Conservation (phyloP, 2,888 invertebrate species). For the Leptopilina drosophilae region DNA sequence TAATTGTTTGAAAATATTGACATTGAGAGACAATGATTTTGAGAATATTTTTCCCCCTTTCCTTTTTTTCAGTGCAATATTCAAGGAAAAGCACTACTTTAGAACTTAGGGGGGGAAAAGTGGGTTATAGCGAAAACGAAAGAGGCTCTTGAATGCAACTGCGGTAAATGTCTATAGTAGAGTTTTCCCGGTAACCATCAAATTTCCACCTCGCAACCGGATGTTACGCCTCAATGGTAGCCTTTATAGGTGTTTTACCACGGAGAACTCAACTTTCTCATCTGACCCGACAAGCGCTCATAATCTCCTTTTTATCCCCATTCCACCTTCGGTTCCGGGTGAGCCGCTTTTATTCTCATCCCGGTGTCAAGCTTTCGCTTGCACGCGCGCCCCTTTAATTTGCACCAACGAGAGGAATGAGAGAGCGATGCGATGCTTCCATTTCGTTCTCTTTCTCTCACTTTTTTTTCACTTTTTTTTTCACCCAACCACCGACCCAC, state of each 20-base stretch:
- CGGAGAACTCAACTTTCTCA: slow-evolving; percentile 31
- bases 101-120: not conserved
- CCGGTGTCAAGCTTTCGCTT: slow-evolving; percentile 11
- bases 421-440: slow-evolving; percentile 18
- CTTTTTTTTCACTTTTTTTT: not conserved
- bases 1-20: no score
- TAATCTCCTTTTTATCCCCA: slow-evolving; percentile 33
- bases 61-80: no score
- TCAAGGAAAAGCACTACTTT: not conserved
- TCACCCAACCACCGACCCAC: not conserved
- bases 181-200: slow-evolving; percentile 35
- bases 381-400: slow-evolving; percentile 40
- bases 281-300: slow-evolving; percentile 32
- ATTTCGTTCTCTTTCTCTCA: slow-evolving; percentile 11
- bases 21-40: no score
- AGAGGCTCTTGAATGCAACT: slow-evolving; percentile 16
- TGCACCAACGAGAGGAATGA: slow-evolving; percentile 17
- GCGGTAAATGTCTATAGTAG: slow-evolving; percentile 29
- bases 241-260: slow-evolving; percentile 36
- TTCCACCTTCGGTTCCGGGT: not conserved
- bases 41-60: no score
- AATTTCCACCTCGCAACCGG: slow-evolving; percentile 39
- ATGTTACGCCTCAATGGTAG: slow-evolving; percentile 33
- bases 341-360: slow-evolving; percentile 14
- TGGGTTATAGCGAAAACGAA: slow-evolving; percentile 4